phyloP scores from a whole-genome alignment of 2,113 vertebrate species.

The Oenanthe oenanthe region DNA sequence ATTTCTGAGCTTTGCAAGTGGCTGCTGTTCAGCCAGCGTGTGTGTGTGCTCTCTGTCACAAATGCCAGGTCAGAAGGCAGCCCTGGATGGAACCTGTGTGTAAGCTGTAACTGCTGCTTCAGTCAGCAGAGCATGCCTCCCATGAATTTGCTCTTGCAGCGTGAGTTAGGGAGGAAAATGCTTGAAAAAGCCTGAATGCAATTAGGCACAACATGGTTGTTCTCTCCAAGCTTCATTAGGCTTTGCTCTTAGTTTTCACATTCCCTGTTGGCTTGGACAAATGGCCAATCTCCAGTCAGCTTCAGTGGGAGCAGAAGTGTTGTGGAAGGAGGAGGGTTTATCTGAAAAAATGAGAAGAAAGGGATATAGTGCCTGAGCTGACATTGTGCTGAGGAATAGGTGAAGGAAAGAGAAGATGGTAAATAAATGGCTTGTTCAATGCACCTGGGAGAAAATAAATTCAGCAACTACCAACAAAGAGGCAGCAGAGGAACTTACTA shows the following conservation, averaged over 20 bases:
- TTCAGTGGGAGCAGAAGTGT: not conserved
- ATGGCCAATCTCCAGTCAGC: constrained; percentile 2
- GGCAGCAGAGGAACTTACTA: not conserved
- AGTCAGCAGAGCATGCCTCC: constrained; percentile 14
- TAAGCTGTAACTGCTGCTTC: constrained; percentile 9
- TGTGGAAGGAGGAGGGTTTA: not conserved
- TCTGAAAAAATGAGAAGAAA: not conserved
- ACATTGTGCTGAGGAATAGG: not conserved
- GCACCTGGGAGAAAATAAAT: not conserved
- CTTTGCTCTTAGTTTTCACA: constrained; percentile 36
- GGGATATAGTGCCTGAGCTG: not conserved
- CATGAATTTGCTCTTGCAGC: constrained; percentile 9
- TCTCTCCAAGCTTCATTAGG: constrained; percentile 63
- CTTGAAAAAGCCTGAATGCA: constrained; percentile 52
- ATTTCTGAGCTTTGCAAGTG: constrained; percentile 28
- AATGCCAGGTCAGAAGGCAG: constrained; percentile 39
- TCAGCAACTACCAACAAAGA: not conserved
- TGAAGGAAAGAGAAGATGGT: not conserved
- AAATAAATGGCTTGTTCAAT: not conserved
- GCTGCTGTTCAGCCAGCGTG: not conserved
- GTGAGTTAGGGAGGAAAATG: constrained; percentile 8
- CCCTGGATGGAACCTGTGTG: not conserved
- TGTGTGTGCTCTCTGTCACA: not conserved
- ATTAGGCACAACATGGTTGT: constrained; percentile 51
- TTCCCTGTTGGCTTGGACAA: constrained; percentile 40